Evolutionary conservation across 2,888 invertebrate species (phyloP).

Genomic region (Oasisia sp.): DNA sequence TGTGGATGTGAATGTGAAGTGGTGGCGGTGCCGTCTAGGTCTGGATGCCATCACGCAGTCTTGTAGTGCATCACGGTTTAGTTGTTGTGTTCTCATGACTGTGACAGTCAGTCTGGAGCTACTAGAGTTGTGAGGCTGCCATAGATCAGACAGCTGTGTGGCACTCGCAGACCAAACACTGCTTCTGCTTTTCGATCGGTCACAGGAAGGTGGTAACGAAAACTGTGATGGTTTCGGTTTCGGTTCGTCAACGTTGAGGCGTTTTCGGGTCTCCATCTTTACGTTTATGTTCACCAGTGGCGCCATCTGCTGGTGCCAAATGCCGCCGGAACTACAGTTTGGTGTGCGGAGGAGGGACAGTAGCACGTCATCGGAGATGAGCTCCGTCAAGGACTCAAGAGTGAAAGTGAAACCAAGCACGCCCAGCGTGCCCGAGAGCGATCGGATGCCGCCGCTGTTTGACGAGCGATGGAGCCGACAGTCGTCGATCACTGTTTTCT

Average conservation of each 20-base stretch:
- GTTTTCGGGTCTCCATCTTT: not conserved
- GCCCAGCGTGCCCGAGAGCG: not conserved
- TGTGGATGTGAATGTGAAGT: not conserved
- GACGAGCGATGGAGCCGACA: not conserved
- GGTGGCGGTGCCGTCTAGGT: slow-evolving; percentile 6
- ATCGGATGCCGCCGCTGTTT: not conserved
- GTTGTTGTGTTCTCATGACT: not conserved
- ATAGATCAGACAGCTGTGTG: not conserved
- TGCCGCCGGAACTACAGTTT: slow-evolving; percentile 4
- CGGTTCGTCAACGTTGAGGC: not conserved
- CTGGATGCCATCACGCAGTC: not conserved
- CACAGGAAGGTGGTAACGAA: not conserved
- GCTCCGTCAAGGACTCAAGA: not conserved
- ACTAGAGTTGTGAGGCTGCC: not conserved
- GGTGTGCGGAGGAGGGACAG: not conserved
- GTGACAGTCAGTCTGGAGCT: not conserved
- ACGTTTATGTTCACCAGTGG: not conserved
- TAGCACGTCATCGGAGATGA: not conserved
- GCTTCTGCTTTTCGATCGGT: not conserved
- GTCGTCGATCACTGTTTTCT: not conserved
- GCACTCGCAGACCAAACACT: not conserved
- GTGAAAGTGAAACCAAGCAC: slow-evolving; percentile 9
- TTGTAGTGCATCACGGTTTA: not conserved
- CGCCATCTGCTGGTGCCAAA: slow-evolving; percentile 4
- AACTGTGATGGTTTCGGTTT: not conserved